These are phyloP conservation scores for Heterotis niloticus DNA, from an alignment of 2,113 vertebrate genomes.

Conservation along the genomic window DNA sequence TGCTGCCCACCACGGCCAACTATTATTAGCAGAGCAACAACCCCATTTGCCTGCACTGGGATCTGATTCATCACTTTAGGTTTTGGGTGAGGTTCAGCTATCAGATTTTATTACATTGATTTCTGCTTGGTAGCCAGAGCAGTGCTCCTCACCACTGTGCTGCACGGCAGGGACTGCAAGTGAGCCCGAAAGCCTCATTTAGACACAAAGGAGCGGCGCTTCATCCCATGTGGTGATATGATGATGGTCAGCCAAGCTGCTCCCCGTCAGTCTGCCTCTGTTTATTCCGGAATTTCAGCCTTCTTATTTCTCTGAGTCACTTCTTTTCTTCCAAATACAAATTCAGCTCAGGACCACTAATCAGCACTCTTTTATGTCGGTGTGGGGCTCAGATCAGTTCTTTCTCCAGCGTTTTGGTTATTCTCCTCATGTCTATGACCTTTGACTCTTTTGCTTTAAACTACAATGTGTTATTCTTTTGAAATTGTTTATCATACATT, in stretches of 20 bases:
- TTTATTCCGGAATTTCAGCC: background rate
- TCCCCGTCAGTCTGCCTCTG: background rate
- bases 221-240: background rate
- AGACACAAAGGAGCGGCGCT: too few relatives aligned
- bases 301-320: background rate
- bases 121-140: slow-evolving; percentile 3
- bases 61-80: slow-evolving; percentile 30
- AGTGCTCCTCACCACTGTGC: background rate
- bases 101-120: slow-evolving; percentile 30
- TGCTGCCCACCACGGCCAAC: slow-evolving; percentile 16
- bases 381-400: too few relatives aligned
- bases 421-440: too few relatives aligned
- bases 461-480: too few relatives aligned
- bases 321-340: background rate
- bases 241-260: background rate
- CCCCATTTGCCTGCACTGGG: slow-evolving; percentile 27
- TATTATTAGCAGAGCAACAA: slow-evolving; percentile 39
- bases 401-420: too few relatives aligned
- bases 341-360: too few relatives aligned
- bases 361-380: too few relatives aligned
- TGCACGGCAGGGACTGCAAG: background rate
- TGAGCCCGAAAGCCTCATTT: slow-evolving; percentile 22
- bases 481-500: too few relatives aligned
- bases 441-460: too few relatives aligned
- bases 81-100: slow-evolving; percentile 36